phyloP scores from a whole-genome alignment of 1,140 invertebrate species.

The Lethrus apterus region DNA sequence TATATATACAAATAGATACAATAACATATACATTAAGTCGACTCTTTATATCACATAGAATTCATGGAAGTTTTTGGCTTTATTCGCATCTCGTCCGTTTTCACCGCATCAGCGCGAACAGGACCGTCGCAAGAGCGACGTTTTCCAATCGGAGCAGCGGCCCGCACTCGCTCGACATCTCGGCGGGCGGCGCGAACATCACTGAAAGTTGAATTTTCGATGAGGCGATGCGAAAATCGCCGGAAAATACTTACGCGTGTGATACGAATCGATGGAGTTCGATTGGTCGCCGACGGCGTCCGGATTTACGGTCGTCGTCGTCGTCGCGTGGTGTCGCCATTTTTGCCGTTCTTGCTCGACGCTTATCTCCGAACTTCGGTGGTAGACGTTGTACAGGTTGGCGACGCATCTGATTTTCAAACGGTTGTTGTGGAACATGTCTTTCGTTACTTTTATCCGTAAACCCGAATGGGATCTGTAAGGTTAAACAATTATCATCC shows the following conservation, averaged over 20 bases:
- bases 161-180: neutral
- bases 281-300: neutral
- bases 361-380: slow-evolving; percentile 51
- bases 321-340: slow-evolving; percentile 13
- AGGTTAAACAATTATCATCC: slow-evolving; percentile 11
- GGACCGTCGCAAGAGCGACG: too few relatives aligned
- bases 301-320: slow-evolving; percentile 14
- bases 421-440: slow-evolving; percentile 45
- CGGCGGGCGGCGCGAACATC: neutral
- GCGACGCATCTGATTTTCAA: slow-evolving; percentile 52
- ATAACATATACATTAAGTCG: too few relatives aligned
- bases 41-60: too few relatives aligned
- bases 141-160: neutral
- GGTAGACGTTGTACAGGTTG: slow-evolving; percentile 49
- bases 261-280: neutral
- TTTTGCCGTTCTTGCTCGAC: slow-evolving; percentile 43
- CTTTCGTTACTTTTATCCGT: slow-evolving; percentile 28
- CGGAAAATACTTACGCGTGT: slow-evolving; percentile 1
- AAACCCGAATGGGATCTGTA: slow-evolving; percentile 32
- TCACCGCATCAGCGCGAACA: too few relatives aligned
- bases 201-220: neutral
- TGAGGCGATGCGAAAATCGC: neutral
- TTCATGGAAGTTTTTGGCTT: too few relatives aligned
- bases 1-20: too few relatives aligned
- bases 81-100: too few relatives aligned